Base-by-base conservation (phyloP, 2,888 invertebrate genomes). In the Bibio marci region DNA sequence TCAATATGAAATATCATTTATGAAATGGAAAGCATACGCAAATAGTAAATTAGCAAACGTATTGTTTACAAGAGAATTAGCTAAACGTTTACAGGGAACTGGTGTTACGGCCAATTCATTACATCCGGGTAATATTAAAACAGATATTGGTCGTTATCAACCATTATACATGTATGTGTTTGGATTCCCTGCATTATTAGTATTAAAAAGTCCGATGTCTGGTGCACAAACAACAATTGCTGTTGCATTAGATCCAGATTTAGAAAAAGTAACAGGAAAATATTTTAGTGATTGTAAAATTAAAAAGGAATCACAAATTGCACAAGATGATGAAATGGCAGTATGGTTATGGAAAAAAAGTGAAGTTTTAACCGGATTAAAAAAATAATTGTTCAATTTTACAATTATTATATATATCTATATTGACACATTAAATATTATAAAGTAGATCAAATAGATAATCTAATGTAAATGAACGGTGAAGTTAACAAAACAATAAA, bases 111-210 rank as follows among this genome's bases (percentile, higher is more conserved):
- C 78, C 14, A 77, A 83, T 53, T 73, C 79, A 1, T 70, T 87
- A 14, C 82, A 91, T 67, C 92, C 92, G 0, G 90, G 90, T 3
- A 65, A 85, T 41, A 77, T 82, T 1, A 76, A 78, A 57, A 85
- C 90, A 1, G 69, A 78, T 28, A 28, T 22, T 22, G 22, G 22
- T 6, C 22, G 22, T 22, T 6, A 22, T 22, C 22, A 22, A 22
- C 22, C 22, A 22, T 4, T 8, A 6, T 22, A 22, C 8, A 22
- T 22, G 22, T 8, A 22, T 6, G 4, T 31, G 10, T 30, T 37
- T 12, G 5, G 5, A 10, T 14, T 22, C 8, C 22, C 11, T 22
- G 11, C 18, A n/a, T 15, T 15, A 17, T 0, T 22, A 8, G 49
- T 61, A 15, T 45, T 57, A 7, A 61, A 61, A 44, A 52, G 51